These are phyloP conservation scores for Apamea sordens DNA, from an alignment of 2,888 invertebrate species.

Conservation along the genomic window DNA sequence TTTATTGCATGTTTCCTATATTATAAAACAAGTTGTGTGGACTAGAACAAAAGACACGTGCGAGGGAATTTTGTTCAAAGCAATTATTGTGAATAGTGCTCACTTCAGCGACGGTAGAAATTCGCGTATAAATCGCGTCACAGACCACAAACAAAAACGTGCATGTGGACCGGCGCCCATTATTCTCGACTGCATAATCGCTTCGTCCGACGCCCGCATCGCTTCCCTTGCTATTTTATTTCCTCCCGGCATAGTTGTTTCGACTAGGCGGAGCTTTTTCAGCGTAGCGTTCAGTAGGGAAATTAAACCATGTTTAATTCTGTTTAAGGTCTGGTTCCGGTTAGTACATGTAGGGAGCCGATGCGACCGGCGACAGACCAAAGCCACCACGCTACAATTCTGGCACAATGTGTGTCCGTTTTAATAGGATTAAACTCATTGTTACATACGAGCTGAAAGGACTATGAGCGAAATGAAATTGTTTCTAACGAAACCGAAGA, in stretches of 20 bases:
- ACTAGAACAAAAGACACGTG: slow-evolving; percentile 82
- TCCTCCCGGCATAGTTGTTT: slow-evolving; percentile 88
- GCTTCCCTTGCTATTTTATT: slow-evolving; percentile 90
- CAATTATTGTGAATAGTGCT: slow-evolving; percentile 90
- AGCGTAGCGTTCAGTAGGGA: slow-evolving; percentile 80
- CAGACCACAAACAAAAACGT: slow-evolving; percentile 91
- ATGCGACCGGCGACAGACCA: slow-evolving; percentile 88
- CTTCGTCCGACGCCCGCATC: slow-evolving; percentile 90
- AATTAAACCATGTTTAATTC: slow-evolving; percentile 90
- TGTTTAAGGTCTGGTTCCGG: slow-evolving; percentile 89
- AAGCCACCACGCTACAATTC: slow-evolving; percentile 88
- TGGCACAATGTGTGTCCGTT: slow-evolving; percentile 88
- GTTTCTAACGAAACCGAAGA: slow-evolving; percentile 81
- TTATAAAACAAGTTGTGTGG: slow-evolving; percentile 47
- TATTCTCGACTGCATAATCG: slow-evolving; percentile 91
- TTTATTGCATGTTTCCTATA: slow-evolving; percentile 47
- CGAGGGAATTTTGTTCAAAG: slow-evolving; percentile 86
- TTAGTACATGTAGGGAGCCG: slow-evolving; percentile 81
- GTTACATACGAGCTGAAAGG: slow-evolving; percentile 86
- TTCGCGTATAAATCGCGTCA: slow-evolving; percentile 90
- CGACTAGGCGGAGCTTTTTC: slow-evolving; percentile 88
- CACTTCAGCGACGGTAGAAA: slow-evolving; percentile 89
- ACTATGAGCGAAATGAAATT: slow-evolving; percentile 85
- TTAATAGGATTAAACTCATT: slow-evolving; percentile 90
- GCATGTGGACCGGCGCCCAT: slow-evolving; percentile 90